Evolutionary conservation across 1,140 invertebrate genomes (phyloP).

Genomic region (Delia radicum): DNA sequence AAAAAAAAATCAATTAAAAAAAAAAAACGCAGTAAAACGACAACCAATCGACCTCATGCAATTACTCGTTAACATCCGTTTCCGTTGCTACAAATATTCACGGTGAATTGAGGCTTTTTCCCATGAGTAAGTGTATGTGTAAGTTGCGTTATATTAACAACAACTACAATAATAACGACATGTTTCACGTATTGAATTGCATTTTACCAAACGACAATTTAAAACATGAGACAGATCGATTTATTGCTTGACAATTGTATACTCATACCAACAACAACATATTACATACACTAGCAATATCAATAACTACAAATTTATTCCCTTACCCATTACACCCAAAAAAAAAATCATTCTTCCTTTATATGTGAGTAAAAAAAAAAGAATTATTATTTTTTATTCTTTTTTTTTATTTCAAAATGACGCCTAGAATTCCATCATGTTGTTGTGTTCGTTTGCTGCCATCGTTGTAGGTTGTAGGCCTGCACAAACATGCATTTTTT

Average conservation of each 20-base stretch:
- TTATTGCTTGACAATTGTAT: constrained; percentile 55
- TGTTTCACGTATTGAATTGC: constrained; percentile 54
- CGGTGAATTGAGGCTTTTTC: constrained; percentile 6
- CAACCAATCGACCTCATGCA: constrained; percentile 25
- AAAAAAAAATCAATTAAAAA: neutral
- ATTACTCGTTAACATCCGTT: constrained; percentile 50
- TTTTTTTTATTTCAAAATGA: neutral
- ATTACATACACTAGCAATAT: constrained; percentile 34
- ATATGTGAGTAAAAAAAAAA: neutral
- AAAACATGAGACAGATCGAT: constrained; percentile 55
- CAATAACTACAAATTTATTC: neutral
- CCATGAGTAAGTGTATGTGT: constrained; percentile 24
- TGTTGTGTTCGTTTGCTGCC: neutral
- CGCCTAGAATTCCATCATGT: constrained; percentile 22
- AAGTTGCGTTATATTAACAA: constrained; percentile 21
- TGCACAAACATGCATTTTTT: constrained; percentile 3
- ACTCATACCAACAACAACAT: constrained; percentile 42
- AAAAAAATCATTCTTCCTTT: neutral
- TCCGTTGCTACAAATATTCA: constrained; percentile 31
- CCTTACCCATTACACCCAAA: too few relatives aligned
- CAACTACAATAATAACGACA: constrained; percentile 34
- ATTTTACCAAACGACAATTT: constrained; percentile 43
- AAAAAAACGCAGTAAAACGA: neutral
- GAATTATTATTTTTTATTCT: neutral
- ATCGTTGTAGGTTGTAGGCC: neutral